A percentile compares a stretch with the other conserved stretches of the same genome.
phyloP scores from a whole-genome alignment of 2,797 vertebrate genomes.

The Sebastes ruberrimus region DNA sequence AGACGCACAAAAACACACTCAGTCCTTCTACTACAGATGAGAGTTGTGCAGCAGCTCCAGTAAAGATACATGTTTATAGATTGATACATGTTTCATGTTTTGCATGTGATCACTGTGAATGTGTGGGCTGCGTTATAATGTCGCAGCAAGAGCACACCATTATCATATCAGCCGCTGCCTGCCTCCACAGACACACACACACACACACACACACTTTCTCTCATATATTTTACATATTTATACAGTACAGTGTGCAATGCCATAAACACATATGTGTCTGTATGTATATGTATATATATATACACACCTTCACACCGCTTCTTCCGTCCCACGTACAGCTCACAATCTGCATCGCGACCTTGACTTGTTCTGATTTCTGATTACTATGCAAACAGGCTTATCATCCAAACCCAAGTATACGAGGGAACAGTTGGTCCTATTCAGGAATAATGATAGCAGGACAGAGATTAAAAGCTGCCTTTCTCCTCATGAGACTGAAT shows the following conservation, averaged over 20 bases:
- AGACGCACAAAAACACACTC: neutral
- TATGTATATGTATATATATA: too few relatives aligned
- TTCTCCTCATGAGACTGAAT: conserved; percentile 56
- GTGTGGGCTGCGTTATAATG: conserved; percentile 47
- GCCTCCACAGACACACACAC: neutral
- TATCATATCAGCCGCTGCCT: conserved; percentile 39
- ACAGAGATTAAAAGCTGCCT: conserved; percentile 70
- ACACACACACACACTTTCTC: neutral
- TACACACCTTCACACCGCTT: neutral
- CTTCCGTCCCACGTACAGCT: neutral
- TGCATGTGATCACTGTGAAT: conserved; percentile 30
- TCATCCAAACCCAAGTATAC: conserved; percentile 51
- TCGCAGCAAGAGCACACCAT: neutral
- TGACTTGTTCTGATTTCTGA: conserved; percentile 62
- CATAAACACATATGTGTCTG: neutral
- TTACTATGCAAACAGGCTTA: conserved; percentile 66
- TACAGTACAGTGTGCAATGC: neutral
- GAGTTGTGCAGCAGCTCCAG: conserved; percentile 14
- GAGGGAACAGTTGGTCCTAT: conserved; percentile 54
- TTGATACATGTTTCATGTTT: conserved; percentile 33
- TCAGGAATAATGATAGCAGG: conserved; percentile 62
- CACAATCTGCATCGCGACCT: conserved; percentile 59
- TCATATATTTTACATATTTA: neutral
- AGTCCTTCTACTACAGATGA: conserved; percentile 1
- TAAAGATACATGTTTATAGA: neutral